Conservation (phyloP, 2,888 invertebrate genomes). For the Drosophila rubida region DNA sequence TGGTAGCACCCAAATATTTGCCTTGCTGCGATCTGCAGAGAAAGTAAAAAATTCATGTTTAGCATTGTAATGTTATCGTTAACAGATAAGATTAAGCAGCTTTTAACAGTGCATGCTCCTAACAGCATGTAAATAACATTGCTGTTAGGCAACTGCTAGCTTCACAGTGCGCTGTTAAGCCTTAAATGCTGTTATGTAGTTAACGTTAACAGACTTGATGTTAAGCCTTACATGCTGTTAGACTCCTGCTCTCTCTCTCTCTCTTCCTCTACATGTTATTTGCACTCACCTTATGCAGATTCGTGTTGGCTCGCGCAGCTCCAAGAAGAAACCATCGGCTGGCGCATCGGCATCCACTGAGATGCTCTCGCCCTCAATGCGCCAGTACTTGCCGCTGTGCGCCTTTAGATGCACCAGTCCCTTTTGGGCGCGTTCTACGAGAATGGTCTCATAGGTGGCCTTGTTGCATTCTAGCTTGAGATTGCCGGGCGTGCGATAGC, state of each 20-base stretch:
- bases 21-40: slow-evolving; percentile 86
- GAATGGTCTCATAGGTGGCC: slow-evolving; percentile 96
- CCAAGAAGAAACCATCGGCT: slow-evolving; percentile 94
- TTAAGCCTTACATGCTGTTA: neutral
- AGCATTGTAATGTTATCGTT: neutral
- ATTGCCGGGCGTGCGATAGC: slow-evolving; percentile 92
- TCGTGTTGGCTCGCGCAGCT: slow-evolving; percentile 96
- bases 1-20: slow-evolving; percentile 93
- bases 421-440: slow-evolving; percentile 94
- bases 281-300: slow-evolving; percentile 93
- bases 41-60: slow-evolving; percentile 86
- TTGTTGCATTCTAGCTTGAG: slow-evolving; percentile 97
- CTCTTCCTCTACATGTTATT: neutral
- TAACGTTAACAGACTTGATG: neutral
- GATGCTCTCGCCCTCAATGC: slow-evolving; percentile 94
- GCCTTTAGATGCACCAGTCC: slow-evolving; percentile 97
- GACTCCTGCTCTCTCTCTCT: slow-evolving; percentile 39
- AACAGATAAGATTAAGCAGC: neutral
- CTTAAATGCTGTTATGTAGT: neutral
- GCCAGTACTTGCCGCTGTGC: slow-evolving; percentile 97
- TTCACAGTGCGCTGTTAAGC: neutral
- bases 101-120: neutral
- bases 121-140: neutral
- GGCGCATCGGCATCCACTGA: slow-evolving; percentile 93
- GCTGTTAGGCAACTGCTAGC: neutral